These are phyloP conservation scores for Clusia tigrina DNA, from an alignment of 2,888 invertebrate genomes.

Conservation along the genomic window DNA sequence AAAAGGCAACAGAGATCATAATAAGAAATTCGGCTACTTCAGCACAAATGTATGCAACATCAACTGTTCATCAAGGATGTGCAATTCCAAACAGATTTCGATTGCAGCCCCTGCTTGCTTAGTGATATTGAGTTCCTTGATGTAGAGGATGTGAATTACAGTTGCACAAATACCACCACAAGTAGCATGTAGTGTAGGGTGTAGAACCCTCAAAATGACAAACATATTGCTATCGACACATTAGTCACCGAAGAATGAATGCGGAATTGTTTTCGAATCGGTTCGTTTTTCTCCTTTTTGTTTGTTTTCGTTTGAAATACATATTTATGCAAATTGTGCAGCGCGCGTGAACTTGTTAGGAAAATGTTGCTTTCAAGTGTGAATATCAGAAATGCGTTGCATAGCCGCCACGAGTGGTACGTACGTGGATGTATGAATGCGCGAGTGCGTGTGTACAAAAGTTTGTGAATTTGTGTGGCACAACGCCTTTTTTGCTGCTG, in stretches of 20 bases:
- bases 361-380: slow-evolving; percentile 8
- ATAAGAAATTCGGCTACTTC: too few relatives aligned
- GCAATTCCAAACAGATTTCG: too few relatives aligned
- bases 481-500: slow-evolving; percentile 1
- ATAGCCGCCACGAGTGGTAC: slow-evolving; percentile 6
- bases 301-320: not conserved
- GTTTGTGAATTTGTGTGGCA: not conserved
- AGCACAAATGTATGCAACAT: too few relatives aligned
- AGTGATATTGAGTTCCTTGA: too few relatives aligned
- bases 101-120: too few relatives aligned
- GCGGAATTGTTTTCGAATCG: not conserved
- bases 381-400: slow-evolving; percentile 3
- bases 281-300: not conserved
- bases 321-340: slow-evolving; percentile 6
- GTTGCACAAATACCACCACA: too few relatives aligned
- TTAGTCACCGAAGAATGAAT: not conserved
- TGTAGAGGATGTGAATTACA: too few relatives aligned
- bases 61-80: too few relatives aligned
- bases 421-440: not conserved
- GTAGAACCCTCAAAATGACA: too few relatives aligned
- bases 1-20: too few relatives aligned
- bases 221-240: not conserved
- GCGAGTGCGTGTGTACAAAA: not conserved
- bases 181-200: too few relatives aligned
- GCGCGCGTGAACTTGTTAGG: not conserved